Percentiles rank a stretch among this genome's conserved stretches.
These are phyloP conservation scores for Eurypyga helias DNA, from an alignment of 2,113 vertebrate species.

Conservation along the genomic window DNA sequence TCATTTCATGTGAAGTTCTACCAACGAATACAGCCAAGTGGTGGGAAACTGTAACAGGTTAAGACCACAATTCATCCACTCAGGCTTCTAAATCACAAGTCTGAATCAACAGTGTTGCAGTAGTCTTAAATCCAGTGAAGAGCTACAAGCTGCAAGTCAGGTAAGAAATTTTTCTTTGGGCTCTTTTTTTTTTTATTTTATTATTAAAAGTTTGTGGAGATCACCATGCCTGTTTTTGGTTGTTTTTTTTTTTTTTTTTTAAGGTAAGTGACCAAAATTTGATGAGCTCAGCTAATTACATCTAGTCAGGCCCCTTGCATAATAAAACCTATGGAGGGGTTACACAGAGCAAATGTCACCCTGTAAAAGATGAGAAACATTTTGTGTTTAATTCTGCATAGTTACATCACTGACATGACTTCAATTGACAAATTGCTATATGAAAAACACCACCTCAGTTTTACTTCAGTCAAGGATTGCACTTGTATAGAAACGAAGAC, in stretches of 20 bases:
- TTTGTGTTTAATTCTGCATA: background rate
- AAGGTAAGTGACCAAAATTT: background rate
- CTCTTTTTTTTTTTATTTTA: background rate
- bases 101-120: background rate
- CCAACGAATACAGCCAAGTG: background rate
- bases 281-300: background rate
- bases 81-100: background rate
- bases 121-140: background rate
- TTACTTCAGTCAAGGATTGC: background rate
- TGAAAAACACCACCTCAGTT: background rate
- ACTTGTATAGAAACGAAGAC: background rate
- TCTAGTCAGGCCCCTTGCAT: background rate
- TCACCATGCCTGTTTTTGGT: background rate
- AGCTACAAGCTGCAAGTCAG: background rate
- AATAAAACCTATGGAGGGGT: background rate
- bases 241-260: background rate
- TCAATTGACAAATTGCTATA: background rate
- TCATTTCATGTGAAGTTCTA: background rate
- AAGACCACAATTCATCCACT: background rate
- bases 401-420: background rate
- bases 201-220: background rate
- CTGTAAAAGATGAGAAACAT: background rate
- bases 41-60: background rate
- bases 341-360: background rate
- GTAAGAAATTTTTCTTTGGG: background rate